Percentiles rank a stretch among this genome's conserved stretches.
Evolutionary conservation across 1,140 invertebrate genomes (phyloP).

Genomic region (Conus ventricosus): DNA sequence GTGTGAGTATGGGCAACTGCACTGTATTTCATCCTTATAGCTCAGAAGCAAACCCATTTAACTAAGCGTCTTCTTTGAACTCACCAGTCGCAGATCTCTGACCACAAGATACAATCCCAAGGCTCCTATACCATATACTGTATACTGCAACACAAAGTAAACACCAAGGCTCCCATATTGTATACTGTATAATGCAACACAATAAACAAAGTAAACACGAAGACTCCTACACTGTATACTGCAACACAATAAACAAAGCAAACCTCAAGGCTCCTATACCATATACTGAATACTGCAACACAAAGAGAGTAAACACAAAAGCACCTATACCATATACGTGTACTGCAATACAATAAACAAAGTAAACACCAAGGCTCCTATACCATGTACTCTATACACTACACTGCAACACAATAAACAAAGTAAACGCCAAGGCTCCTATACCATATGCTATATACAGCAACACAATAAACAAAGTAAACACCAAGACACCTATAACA

Average conservation of each 20-base stretch:
- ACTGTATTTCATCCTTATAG: too few relatives aligned
- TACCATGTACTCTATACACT: too few relatives aligned
- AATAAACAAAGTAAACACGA: too few relatives aligned
- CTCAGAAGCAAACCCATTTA: neutral
- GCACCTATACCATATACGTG: too few relatives aligned
- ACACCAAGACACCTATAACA: neutral
- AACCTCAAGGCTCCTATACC: neutral
- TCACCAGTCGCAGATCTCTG: neutral
- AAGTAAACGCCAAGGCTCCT: neutral
- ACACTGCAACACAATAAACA: too few relatives aligned
- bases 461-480: neutral
- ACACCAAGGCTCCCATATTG: too few relatives aligned
- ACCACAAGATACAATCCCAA: neutral
- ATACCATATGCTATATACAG: neutral
- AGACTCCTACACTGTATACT: too few relatives aligned
- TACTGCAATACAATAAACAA: too few relatives aligned
- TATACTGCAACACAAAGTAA: neutral
- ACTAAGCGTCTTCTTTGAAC: neutral
- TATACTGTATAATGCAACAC: neutral
- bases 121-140: neutral
- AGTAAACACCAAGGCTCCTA: too few relatives aligned
- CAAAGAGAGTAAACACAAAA: neutral
- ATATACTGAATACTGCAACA: neutral
- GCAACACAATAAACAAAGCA: too few relatives aligned
- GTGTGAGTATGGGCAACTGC: neutral